Percentiles rank a stretch among this genome's conserved stretches.
These are phyloP conservation scores for Ornithoptera alexandrae DNA, from an alignment of 2,888 invertebrate species.

Conservation along the genomic window DNA sequence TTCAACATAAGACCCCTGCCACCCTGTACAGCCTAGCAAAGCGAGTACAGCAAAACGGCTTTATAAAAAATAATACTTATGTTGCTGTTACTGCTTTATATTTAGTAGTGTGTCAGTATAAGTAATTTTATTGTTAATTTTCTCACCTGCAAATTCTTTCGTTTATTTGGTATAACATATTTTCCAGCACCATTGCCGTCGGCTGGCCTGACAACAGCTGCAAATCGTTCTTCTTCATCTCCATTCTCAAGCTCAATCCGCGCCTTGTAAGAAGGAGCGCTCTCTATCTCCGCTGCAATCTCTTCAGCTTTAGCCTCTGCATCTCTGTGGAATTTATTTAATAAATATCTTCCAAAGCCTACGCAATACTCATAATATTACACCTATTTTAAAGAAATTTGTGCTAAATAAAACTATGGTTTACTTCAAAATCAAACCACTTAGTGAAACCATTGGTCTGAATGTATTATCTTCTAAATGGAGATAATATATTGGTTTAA, in stretches of 20 bases:
- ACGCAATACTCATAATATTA: too few relatives aligned
- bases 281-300: conserved; percentile 96
- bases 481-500: too few relatives aligned
- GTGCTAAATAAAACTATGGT: too few relatives aligned
- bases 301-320: conserved; percentile 92
- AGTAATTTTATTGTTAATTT: not conserved
- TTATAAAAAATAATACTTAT: not conserved
- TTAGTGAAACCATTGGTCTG: too few relatives aligned
- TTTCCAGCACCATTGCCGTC: conserved; percentile 74
- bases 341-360: too few relatives aligned
- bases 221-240: conserved; percentile 92
- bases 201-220: conserved; percentile 87
- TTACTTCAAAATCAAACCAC: too few relatives aligned
- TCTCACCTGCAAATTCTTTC: conserved; percentile 82
- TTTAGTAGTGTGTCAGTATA: too few relatives aligned
- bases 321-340: conserved; percentile 64
- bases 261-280: conserved; percentile 88
- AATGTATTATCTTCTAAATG: too few relatives aligned
- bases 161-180: conserved; percentile 89
- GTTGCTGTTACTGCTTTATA: too few relatives aligned
- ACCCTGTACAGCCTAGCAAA: not conserved
- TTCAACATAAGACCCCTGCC: too few relatives aligned
- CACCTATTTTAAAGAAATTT: too few relatives aligned
- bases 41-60: not conserved
- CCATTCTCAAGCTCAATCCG: conserved; percentile 94